These are phyloP conservation scores for Cyprinodon diabolis DNA, from an alignment of 2,797 vertebrate genomes.

Conservation along the genomic window DNA sequence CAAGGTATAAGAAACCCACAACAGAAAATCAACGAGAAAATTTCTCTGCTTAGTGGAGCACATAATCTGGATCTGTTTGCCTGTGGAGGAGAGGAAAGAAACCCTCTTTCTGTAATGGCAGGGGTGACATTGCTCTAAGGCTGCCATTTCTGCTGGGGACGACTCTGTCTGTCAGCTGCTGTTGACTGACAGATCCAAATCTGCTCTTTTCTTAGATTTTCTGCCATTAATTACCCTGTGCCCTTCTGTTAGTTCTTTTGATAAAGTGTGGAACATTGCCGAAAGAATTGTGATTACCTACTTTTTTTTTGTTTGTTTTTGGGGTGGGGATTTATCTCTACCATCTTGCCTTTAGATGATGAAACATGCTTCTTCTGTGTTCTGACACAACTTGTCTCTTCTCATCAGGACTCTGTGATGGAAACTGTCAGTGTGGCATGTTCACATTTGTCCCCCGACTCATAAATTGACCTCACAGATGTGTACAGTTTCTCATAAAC, in stretches of 20 bases:
- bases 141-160: constrained; percentile 39
- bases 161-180: constrained; percentile 12
- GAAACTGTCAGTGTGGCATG: constrained; percentile 63
- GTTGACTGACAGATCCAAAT: constrained; percentile 44
- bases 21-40: constrained; percentile 28
- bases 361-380: constrained; percentile 56
- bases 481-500: constrained; percentile 1
- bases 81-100: constrained; percentile 43
- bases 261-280: constrained; percentile 7
- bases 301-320: not conserved
- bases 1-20: constrained; percentile 20
- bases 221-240: constrained; percentile 18
- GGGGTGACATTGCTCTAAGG: constrained; percentile 62
- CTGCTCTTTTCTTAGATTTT: constrained; percentile 5
- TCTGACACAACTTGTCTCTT: constrained; percentile 72
- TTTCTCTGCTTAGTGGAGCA: constrained; percentile 44
- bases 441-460: constrained; percentile 62
- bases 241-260: constrained; percentile 18
- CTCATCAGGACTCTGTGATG: constrained; percentile 67
- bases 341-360: constrained; percentile 55
- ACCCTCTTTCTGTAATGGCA: constrained; percentile 46
- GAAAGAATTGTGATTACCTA: constrained; percentile 18
- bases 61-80: constrained; percentile 46
- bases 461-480: constrained; percentile 51
- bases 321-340: constrained; percentile 24